Conservation (phyloP, 2,113 vertebrate genomes). For the Eubucco bourcierii region DNA sequence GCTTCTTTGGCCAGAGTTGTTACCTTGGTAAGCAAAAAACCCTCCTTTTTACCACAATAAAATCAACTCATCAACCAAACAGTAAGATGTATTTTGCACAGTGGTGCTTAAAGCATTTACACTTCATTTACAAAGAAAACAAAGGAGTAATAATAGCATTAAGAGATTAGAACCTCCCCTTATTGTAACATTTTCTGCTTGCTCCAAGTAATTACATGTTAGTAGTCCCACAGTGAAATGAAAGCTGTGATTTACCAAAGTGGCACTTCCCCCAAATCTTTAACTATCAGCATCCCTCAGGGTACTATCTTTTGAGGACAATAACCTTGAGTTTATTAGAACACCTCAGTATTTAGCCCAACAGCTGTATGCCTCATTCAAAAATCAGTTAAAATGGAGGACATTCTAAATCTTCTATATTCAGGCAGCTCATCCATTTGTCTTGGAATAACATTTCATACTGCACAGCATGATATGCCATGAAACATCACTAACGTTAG, state of each 20-base stretch:
- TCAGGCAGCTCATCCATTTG: not conserved
- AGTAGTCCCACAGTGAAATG: not conserved
- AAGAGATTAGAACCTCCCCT: not conserved
- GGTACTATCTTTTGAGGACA: not conserved
- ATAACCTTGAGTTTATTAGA: not conserved
- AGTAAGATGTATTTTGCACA: not conserved
- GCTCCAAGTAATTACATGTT: not conserved
- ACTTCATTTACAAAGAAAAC: not conserved
- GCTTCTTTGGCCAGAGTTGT: constrained; percentile 83
- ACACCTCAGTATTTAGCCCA: not conserved
- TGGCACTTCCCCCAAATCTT: not conserved
- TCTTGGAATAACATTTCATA: not conserved
- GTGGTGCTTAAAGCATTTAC: not conserved
- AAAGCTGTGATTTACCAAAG: not conserved
- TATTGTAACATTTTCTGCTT: not conserved
- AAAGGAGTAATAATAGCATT: not conserved
- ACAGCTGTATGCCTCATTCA: not conserved
- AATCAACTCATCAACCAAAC: not conserved
- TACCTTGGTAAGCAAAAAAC: constrained; percentile 74
- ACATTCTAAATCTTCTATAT: not conserved
- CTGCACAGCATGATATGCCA: not conserved
- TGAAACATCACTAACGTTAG: not conserved
- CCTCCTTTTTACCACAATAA: not conserved
- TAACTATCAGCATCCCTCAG: not conserved
- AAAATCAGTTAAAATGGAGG: not conserved